Evolutionary conservation across 2,888 invertebrate genomes (phyloP).

Genomic region (Geotrupes spiniger): DNA sequence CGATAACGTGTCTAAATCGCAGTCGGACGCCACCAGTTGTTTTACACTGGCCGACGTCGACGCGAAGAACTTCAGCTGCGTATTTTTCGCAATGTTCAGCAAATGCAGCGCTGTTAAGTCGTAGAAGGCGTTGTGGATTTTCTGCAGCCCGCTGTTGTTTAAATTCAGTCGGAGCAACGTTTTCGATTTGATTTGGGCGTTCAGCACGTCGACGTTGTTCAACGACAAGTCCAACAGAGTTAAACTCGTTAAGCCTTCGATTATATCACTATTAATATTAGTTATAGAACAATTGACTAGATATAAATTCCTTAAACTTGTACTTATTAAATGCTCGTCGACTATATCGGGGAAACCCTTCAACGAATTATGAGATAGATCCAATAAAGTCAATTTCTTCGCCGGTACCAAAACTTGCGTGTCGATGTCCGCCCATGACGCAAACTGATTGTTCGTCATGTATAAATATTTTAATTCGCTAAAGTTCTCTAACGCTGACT

Average conservation of each 20-base stretch:
- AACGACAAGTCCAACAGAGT: slow-evolving; percentile 22
- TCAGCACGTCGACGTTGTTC: slow-evolving; percentile 23
- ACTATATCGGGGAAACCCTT: slow-evolving; percentile 33
- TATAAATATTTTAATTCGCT: slow-evolving; percentile 58
- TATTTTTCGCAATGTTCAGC: slow-evolving; percentile 63
- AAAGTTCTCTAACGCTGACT: slow-evolving; percentile 53
- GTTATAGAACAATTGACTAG: slow-evolving; percentile 62
- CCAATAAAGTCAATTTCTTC: slow-evolving; percentile 56
- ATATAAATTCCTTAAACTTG: slow-evolving; percentile 58
- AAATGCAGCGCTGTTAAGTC: slow-evolving; percentile 59
- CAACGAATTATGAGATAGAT: slow-evolving; percentile 64
- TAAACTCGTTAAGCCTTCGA: slow-evolving; percentile 21
- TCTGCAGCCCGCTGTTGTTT: slow-evolving; percentile 57
- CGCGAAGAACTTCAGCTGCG: slow-evolving; percentile 49
- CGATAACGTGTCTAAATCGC: slow-evolving; percentile 60
- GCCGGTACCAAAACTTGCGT: slow-evolving; percentile 54
- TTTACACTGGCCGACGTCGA: slow-evolving; percentile 56
- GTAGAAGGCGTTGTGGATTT: slow-evolving; percentile 55
- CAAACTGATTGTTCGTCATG: slow-evolving; percentile 62
- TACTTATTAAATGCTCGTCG: slow-evolving; percentile 54
- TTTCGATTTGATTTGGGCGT: slow-evolving; percentile 32
- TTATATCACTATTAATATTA: slow-evolving; percentile 30
- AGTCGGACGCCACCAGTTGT: slow-evolving; percentile 60
- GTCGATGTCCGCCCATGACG: slow-evolving; percentile 57
- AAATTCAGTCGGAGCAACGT: slow-evolving; percentile 53